Percentiles rank a stretch among this genome's conserved stretches.
These are phyloP conservation scores for Mareca strepera DNA, from an alignment of 2,797 vertebrate genomes.

Conservation along the genomic window DNA sequence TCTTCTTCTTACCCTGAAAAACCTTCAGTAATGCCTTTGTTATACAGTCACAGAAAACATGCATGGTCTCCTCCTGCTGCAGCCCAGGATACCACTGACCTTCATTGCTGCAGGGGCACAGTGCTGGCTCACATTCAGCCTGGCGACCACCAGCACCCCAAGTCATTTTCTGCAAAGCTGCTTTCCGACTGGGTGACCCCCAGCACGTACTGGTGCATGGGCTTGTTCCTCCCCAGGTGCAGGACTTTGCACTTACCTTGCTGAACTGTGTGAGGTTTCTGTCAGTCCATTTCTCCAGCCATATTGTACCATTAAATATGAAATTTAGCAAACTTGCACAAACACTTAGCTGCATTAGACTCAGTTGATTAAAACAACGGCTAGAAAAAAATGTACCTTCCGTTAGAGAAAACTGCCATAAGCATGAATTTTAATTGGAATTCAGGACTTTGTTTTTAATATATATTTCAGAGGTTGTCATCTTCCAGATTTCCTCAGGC, in stretches of 20 bases:
- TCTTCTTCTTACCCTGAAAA: not conserved
- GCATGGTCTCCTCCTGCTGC: not conserved
- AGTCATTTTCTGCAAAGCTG: not conserved
- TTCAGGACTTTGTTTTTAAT: slow-evolving; percentile 39
- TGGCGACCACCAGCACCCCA: not conserved
- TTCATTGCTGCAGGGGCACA: not conserved
- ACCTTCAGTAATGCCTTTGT: not conserved
- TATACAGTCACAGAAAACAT: not conserved
- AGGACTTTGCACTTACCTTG: not conserved
- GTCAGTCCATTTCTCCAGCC: not conserved
- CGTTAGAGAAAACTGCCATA: slow-evolving; percentile 29
- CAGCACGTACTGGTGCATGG: accelerated
- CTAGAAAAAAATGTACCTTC: not conserved
- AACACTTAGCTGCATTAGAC: not conserved
- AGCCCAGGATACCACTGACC: not conserved
- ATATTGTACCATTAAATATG: accelerated
- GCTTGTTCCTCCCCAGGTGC: not conserved
- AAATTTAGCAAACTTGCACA: not conserved
- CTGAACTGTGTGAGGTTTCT: not conserved
- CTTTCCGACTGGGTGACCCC: not conserved
- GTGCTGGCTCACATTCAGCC: not conserved
- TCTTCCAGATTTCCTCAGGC: slow-evolving; percentile 42
- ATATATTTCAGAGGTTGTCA: slow-evolving; percentile 37
- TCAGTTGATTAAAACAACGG: slow-evolving; percentile 18
- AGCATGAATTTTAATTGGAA: slow-evolving; percentile 49